Base-by-base conservation (phyloP, 2,113 vertebrate species). In the Gadus chalcogrammus region DNA sequence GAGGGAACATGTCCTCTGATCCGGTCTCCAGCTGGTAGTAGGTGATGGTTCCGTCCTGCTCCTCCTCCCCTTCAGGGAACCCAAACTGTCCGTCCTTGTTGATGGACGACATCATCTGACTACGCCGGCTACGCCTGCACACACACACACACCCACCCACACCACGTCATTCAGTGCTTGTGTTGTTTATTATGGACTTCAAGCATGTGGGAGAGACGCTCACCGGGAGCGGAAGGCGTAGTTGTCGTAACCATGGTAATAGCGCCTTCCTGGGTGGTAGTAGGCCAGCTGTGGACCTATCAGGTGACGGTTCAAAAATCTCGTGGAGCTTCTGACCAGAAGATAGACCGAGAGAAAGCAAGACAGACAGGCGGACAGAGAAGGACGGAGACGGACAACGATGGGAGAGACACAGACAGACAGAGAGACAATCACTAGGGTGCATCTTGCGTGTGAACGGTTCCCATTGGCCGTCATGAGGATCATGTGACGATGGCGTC, bases 231-330 rank as follows among this genome's bases (percentile, higher is more conserved):
- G 82, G 79, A 86, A 86, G 75, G 83, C 64, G 20, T 78, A 85
- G 81, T 79, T 84, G 15, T 90, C 87, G 5, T 87, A 87, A 81
- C 88, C 84, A 0, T 88, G 83, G 74, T 84, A 90, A 74, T 84
- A 89, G 1, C 88, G 69, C 24, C 88, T 77, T 5, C 84, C 65
- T 1, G 88, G 79, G 38, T 87, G 87, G 75, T 87, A 87, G 55
- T 87, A 90, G n/a, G 83, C 79, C 67, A 90, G 62, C 79, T 90
- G 85, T 17, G 85, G 87, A 69, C 85, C 87, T 83, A 90, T 86
- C 83, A 88, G 80, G 77, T 90, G 87, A 18, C 88, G 84, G 87
- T 88, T 90, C 75, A 90, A 74, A 58, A 88, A 87, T 12, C 85
- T 85, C 15, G 76, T 48, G 15, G 87, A 87, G 75, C 84, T 88